Percentiles rank a stretch among this genome's conserved stretches.
Evolutionary conservation across 2,797 vertebrate genomes (phyloP).

Genomic region (Chaetodon trifasciatus): DNA sequence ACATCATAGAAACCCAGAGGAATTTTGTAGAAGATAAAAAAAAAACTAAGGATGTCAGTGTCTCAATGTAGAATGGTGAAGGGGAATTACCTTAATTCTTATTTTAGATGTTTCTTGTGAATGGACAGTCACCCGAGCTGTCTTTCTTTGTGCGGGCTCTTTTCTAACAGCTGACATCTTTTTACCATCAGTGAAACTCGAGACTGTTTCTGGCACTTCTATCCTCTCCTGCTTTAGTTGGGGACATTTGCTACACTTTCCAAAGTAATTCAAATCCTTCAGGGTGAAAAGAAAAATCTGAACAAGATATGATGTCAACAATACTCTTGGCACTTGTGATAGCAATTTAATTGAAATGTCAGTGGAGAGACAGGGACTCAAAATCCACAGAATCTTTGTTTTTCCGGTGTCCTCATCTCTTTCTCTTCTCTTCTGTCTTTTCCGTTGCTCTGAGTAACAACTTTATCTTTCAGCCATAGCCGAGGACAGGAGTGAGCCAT

Average conservation of each 20-base stretch:
- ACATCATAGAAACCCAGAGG: conserved; percentile 23
- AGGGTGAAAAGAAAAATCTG: conserved; percentile 47
- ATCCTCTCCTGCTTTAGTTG: conserved; percentile 31
- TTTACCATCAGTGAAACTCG: conserved; percentile 37
- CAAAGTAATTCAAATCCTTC: conserved; percentile 62
- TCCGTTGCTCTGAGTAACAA: conserved; percentile 63
- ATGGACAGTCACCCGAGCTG: conserved; percentile 20
- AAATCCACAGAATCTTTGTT: conserved; percentile 50
- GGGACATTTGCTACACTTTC: conserved; percentile 48
- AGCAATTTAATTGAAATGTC: conserved; percentile 83
- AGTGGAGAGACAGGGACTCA: conserved; percentile 58
- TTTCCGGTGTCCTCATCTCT: conserved; percentile 44
- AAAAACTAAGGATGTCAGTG: conserved; percentile 23
- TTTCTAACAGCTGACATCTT: conserved; percentile 26
- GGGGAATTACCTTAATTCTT: conserved; percentile 34
- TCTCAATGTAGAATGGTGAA: conserved; percentile 9
- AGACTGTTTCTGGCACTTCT: conserved; percentile 39
- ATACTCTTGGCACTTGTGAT: conserved; percentile 69
- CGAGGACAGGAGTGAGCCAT: conserved; percentile 55
- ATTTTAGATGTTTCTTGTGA: conserved; percentile 30
- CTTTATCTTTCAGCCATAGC: conserved; percentile 63
- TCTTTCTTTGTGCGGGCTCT: conserved; percentile 12
- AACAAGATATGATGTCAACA: conserved; percentile 73
- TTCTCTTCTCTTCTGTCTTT: conserved; percentile 2
- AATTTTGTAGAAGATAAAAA: conserved; percentile 34